A percentile compares a stretch with the other conserved stretches of the same genome.
Conservation (phyloP, 2,113 vertebrate genomes). For the Syngnathus scovelli region DNA sequence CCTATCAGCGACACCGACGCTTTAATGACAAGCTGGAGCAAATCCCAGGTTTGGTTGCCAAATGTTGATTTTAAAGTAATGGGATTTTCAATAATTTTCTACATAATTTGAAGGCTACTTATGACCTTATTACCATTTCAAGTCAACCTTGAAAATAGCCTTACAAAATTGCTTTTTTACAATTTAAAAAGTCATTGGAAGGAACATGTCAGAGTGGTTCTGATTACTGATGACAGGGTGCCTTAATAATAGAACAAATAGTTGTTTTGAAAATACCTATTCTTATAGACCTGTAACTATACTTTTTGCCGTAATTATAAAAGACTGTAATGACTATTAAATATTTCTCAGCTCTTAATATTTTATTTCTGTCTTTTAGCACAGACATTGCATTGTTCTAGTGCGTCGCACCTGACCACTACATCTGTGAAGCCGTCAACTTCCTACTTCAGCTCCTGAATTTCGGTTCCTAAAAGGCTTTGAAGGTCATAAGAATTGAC, state of each 20-base stretch:
- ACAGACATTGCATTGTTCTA: constrained; percentile 46
- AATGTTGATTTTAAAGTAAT: neutral
- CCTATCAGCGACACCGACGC: constrained; percentile 73
- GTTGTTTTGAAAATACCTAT: neutral
- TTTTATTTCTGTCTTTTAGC: constrained; percentile 37
- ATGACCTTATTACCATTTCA: no score
- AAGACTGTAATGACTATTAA: neutral
- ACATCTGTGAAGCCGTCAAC: constrained; percentile 54
- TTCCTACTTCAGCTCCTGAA: constrained; percentile 66
- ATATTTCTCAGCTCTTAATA: neutral
- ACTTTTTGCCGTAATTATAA: neutral
- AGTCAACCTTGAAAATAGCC: no score
- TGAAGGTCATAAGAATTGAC: neutral
- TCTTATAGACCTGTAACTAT: neutral
- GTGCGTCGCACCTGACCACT: constrained; percentile 54
- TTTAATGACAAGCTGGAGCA: constrained; percentile 62
- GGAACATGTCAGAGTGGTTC: no score
- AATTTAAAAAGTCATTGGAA: no score
- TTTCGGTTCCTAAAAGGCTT: neutral
- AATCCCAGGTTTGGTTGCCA: neutral
- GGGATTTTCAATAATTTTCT: neutral
- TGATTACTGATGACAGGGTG: no score
- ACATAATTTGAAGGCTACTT: no score
- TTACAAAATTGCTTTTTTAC: no score
- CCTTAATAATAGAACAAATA: neutral